phyloP scores from a whole-genome alignment of 2,888 invertebrate genomes.

The Melikaiella ostensackeni region DNA sequence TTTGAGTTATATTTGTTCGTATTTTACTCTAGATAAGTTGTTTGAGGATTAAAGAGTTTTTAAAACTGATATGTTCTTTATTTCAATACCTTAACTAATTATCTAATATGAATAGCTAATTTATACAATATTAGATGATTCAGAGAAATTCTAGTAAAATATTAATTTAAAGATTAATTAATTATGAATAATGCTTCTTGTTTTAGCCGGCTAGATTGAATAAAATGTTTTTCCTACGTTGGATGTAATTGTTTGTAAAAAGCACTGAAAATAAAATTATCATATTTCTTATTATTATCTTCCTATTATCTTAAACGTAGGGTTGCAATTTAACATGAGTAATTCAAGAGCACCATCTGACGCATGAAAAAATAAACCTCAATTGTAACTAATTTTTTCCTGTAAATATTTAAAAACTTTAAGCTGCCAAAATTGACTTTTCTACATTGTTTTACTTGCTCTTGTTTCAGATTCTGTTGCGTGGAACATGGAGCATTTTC shows the following conservation, averaged over 20 bases:
- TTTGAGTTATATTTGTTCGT: no score
- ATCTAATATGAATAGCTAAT: neutral
- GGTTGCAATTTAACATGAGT: neutral
- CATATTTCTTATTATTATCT: neutral
- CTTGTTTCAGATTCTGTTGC: conserved; percentile 19
- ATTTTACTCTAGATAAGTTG: no score
- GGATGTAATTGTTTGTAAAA: neutral
- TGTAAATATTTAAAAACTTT: neutral
- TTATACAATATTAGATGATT: neutral
- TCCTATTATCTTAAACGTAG: neutral
- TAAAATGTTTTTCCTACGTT: neutral
- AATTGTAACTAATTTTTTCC: neutral
- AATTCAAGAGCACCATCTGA: neutral
- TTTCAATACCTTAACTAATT: neutral
- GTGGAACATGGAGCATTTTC: conserved; percentile 16
- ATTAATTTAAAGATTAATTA: neutral
- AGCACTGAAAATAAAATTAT: neutral
- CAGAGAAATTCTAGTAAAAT: no score
- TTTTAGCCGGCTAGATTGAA: conserved; percentile 31
- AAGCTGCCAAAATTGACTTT: neutral
- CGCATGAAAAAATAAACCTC: neutral
- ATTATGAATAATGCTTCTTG: conserved; percentile 46
- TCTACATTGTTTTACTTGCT: conserved; percentile 6
- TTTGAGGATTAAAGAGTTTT: neutral
- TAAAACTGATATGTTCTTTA: neutral